Base-by-base conservation (phyloP, 2,113 vertebrate species). In the Apus apus region DNA sequence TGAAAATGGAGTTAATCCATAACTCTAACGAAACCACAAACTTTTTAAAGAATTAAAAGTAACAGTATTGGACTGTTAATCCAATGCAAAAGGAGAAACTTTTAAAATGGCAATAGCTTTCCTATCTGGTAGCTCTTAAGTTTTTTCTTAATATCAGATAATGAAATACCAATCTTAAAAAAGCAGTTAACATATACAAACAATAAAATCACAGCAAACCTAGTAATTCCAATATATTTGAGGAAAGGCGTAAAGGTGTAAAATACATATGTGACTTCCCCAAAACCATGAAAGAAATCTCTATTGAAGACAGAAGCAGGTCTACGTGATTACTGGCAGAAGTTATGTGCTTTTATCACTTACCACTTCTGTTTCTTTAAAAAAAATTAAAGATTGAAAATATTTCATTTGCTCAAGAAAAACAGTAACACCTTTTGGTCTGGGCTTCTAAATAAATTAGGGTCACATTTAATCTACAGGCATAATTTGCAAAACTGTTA, bases 251-350 rank as follows among this genome's bases (percentile, higher is more conserved):
- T 43, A 43, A 60, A 87, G 65, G 50, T 38, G 29, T 25, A 11
- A 48, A 45, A 71, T 19, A 16, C 16, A 1, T 15, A 64, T 36
- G 16, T 23, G 68, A 87, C 20, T 34, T 38, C 26, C 56, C 8
- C 8, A 54, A 68, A 85, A 48, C n/a, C 26, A 51, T 3, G 3
- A 8, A 45, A 68, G 32, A 50, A 82, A 85, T 50, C 53, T 86
- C 61, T 51, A 0, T 18, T 0, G 0, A 6, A 22, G n/a, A 36
- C 29, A 38, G 65, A 85, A 78, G 30, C 10, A 40, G 32, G 57
- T 61, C 27, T 48, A 17, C 0, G 3, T 6, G 48, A 60, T 48
- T 51, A 62, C 38, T 65, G 66, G 48, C 54, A 62, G 21, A 43
- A 54, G 45, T 30, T 45, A 61, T 3, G 5, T 4, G 13, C 13